A percentile compares a stretch with the other conserved stretches of the same genome.
phyloP scores from a whole-genome alignment of 2,888 invertebrate genomes.

The Candidula unifasciata region DNA sequence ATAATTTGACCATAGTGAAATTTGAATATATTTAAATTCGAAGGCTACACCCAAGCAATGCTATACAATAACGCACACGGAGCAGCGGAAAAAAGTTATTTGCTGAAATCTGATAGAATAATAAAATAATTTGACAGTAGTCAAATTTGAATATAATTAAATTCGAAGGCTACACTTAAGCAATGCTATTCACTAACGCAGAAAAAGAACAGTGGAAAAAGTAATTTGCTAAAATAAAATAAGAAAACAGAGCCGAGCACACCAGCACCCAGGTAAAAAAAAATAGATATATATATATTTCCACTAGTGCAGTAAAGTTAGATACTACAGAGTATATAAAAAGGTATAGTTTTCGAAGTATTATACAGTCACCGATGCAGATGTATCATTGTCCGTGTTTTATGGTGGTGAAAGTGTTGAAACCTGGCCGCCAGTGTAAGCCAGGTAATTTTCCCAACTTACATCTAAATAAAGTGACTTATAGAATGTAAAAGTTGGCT shows the following conservation, averaged over 20 bases:
- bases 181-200: slow-evolving; percentile 8
- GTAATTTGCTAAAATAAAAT: not conserved
- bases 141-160: not conserved
- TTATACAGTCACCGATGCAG: too few species aligned
- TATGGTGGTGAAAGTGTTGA: too few species aligned
- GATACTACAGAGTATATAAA: too few species aligned
- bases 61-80: not conserved
- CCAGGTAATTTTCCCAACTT: too few species aligned
- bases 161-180: slow-evolving; percentile 26
- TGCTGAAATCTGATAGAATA: too few species aligned
- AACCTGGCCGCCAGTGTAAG: too few species aligned
- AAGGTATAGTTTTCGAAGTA: too few species aligned
- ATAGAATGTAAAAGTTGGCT: too few species aligned
- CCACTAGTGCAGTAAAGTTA: too few species aligned
- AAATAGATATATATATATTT: not conserved
- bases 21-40: slow-evolving; percentile 4
- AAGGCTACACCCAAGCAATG: slow-evolving; percentile 32
- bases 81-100: slow-evolving; percentile 14
- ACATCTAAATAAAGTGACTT: too few species aligned
- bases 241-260: slow-evolving; percentile 39
- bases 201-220: slow-evolving; percentile 10
- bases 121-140: not conserved
- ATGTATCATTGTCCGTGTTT: too few species aligned
- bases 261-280: slow-evolving; percentile 27
- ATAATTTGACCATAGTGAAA: not conserved